Base-by-base conservation (phyloP, 2,113 vertebrate species). In the Clarias macrocephalus region DNA sequence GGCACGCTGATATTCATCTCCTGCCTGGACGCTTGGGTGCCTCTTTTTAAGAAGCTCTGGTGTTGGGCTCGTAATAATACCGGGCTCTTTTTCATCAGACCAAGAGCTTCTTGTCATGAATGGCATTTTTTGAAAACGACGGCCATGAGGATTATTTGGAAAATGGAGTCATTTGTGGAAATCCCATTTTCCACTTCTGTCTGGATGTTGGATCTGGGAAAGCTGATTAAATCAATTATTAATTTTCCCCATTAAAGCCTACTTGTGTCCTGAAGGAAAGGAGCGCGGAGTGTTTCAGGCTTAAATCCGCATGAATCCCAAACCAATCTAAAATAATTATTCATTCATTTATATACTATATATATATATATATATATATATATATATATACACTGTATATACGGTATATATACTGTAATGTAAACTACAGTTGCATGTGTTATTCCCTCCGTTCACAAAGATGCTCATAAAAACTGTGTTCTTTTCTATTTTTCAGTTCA, bases 201-300 rank as follows among this genome's bases (percentile, higher is more conserved):
- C 68, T 18, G 60, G 77, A 75, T 72, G 84, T 81, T 77, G 62
- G 73, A 73, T 54, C 72, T 57, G 15, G 37, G 72, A 80, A 75
- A 87, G 33, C 54, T 82, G 85, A 85, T 90, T 87, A 89, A 87
- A 91, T 89, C 87, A 88, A 89, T 91, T 89, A 91, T 88, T 88
- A 89, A 88, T 90, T 85, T 88, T 80, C 82, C 59, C 57, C 73
- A 86, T 90, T 86, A 90, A 81, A 86, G 84, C 57, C 84, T 33
- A 30, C 37, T 57, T 56, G 60, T 65, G 33, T 86, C 28, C 85
- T 80, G 18, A 75, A 80, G 68, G 72, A 83, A n/a, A 72, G 19
- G 57, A 23, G 23, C 4, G 16, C 18, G 48, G 5, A 54, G 75
- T 12, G 37, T 42, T 12, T 23, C 37, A 33, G 18, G 30, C 30